Percentiles rank a stretch among this genome's conserved stretches.
These are phyloP conservation scores for Notarius lentiginosus DNA, from an alignment of 2,113 vertebrate species.

Conservation along the genomic window DNA sequence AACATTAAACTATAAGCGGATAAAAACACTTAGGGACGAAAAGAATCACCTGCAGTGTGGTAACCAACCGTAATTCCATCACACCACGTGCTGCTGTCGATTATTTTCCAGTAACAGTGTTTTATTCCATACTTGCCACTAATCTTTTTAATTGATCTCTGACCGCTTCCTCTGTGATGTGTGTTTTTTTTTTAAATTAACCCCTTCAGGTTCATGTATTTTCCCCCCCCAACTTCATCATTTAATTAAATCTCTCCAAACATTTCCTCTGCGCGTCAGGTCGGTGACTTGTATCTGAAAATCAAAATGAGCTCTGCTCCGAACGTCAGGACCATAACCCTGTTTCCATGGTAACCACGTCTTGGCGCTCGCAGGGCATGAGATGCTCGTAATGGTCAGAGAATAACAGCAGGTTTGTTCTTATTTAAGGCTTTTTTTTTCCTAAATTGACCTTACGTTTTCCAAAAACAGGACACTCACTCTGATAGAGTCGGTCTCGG, in stretches of 20 bases:
- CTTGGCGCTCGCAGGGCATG: neutral
- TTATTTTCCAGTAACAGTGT: neutral
- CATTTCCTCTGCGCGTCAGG: neutral
- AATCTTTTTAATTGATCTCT: too few relatives aligned
- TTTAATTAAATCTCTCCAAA: neutral
- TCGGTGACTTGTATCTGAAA: neutral
- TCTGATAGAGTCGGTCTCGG: conserved; percentile 68
- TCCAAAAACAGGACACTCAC: conserved; percentile 74
- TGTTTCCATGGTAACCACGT: conserved; percentile 27
- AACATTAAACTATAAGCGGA: neutral
- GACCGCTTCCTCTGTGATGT: neutral
- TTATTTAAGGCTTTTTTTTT: neutral
- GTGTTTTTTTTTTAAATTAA: too few relatives aligned
- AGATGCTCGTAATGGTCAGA: neutral
- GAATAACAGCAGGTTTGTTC: neutral
- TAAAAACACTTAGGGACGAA: neutral
- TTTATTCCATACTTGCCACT: neutral
- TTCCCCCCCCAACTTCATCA: neutral
- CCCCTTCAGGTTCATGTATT: neutral
- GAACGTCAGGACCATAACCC: neutral
- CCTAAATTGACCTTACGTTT: neutral
- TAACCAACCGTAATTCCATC: neutral
- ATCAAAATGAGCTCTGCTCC: neutral
- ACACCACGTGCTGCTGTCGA: neutral
- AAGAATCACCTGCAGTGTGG: neutral